Evolutionary conservation across 2,888 invertebrate species (phyloP).

Genomic region (Steinernema carpocapsae): DNA sequence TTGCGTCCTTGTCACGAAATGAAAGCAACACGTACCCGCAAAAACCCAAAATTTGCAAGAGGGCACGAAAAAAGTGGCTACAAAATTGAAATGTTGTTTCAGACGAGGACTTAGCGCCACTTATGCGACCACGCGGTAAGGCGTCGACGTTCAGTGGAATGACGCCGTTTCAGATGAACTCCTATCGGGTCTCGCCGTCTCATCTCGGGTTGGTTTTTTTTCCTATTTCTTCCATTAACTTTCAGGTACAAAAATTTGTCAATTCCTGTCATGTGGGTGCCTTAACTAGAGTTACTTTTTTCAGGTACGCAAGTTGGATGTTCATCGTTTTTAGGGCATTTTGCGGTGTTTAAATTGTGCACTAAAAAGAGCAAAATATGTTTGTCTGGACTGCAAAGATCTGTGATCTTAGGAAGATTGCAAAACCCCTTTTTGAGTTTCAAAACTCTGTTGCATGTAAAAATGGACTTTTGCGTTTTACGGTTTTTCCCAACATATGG

Average conservation of each 20-base stretch:
- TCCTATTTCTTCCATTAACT: not conserved
- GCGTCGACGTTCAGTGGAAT: conserved; percentile 22
- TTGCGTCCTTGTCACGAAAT: not conserved
- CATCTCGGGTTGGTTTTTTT: conserved; percentile 1
- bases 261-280: too few relatives aligned
- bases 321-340: too few relatives aligned
- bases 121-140: conserved; percentile 25
- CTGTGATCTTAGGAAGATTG: too few relatives aligned
- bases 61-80: not conserved
- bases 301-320: too few relatives aligned
- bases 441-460: too few relatives aligned
- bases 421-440: too few relatives aligned
- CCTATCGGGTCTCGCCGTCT: not conserved
- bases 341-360: too few relatives aligned
- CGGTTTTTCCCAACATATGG: too few relatives aligned
- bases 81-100: not conserved
- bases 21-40: not conserved
- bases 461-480: too few relatives aligned
- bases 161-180: conserved; percentile 1
- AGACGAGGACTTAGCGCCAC: conserved; percentile 6
- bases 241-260: not conserved
- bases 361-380: too few relatives aligned
- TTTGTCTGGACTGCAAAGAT: too few relatives aligned
- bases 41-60: not conserved
- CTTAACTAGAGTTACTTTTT: too few relatives aligned